Evolutionary conservation across 2,797 vertebrate species (phyloP).

Genomic region (Protonibea diacanthus): DNA sequence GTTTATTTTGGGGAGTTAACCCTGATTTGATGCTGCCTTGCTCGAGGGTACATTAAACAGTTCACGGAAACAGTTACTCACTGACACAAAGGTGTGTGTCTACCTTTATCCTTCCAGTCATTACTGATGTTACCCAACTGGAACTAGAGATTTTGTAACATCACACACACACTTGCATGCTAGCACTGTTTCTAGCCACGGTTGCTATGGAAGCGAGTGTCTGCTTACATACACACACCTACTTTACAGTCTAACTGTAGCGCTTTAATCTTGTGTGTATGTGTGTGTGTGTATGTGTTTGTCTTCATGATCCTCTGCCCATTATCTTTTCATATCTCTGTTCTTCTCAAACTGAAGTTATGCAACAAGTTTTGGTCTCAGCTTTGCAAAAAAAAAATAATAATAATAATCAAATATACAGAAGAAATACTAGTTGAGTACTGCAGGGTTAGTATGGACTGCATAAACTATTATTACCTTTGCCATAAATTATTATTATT

Average conservation of each 20-base stretch:
- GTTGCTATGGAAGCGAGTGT: constrained; percentile 42
- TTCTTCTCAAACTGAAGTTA: constrained; percentile 10
- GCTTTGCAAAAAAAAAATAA: no score
- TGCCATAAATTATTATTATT: neutral
- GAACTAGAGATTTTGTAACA: constrained; percentile 27
- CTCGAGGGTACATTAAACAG: neutral
- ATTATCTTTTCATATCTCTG: constrained; percentile 2
- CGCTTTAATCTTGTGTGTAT: neutral
- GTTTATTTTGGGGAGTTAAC: neutral
- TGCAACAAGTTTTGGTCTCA: no score
- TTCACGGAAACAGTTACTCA: constrained; percentile 34
- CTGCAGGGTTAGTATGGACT: no score
- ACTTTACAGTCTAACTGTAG: neutral
- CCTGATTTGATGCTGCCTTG: neutral
- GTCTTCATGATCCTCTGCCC: constrained; percentile 20
- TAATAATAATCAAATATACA: no score
- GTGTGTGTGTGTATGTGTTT: constrained; percentile 3
- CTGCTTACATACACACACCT: constrained; percentile 34
- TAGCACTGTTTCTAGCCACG: neutral
- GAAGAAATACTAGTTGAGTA: no score
- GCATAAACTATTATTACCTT: no score
- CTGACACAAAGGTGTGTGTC: constrained; percentile 9
- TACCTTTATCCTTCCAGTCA: neutral
- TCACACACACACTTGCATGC: neutral
- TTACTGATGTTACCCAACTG: constrained; percentile 17